Evolutionary conservation across 2,113 vertebrate species (phyloP).

Genomic region (Pseudolaguvia tuberculata): DNA sequence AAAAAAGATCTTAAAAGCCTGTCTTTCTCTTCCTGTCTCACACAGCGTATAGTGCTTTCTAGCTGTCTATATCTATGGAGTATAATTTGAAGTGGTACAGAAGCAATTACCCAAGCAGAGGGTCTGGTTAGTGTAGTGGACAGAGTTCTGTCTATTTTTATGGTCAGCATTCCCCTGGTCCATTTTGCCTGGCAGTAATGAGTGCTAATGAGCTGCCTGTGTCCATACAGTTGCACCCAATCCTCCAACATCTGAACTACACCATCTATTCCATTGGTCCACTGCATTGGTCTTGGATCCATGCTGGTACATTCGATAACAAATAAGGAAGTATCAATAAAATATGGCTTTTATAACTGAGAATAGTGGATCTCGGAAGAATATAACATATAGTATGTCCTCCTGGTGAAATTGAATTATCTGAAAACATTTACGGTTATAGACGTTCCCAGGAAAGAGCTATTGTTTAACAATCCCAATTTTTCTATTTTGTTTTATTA

Average conservation of each 20-base stretch:
- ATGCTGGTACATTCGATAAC: slow-evolving; percentile 6
- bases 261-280: slow-evolving; percentile 33
- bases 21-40: background rate
- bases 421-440: background rate
- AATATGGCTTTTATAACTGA: slow-evolving; percentile 14
- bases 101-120: slow-evolving; percentile 49
- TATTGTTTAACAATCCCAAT: background rate
- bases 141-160: slow-evolving; percentile 67
- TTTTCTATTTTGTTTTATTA: background rate
- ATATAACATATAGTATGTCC: no score
- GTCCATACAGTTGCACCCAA: slow-evolving; percentile 58
- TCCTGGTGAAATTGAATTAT: no score
- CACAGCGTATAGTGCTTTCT: slow-evolving; percentile 22
- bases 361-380: background rate
- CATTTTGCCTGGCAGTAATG: slow-evolving; percentile 70
- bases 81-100: slow-evolving; percentile 48
- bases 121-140: slow-evolving; percentile 54
- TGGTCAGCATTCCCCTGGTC: slow-evolving; percentile 49
- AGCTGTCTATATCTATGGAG: slow-evolving; percentile 39
- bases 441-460: background rate
- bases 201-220: slow-evolving; percentile 66
- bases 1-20: no score
- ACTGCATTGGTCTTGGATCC: slow-evolving; percentile 15
- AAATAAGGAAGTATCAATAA: background rate
- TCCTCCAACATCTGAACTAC: slow-evolving; percentile 52